Conservation (phyloP, 1,140 invertebrate genomes). For the Danaus melanippus region DNA sequence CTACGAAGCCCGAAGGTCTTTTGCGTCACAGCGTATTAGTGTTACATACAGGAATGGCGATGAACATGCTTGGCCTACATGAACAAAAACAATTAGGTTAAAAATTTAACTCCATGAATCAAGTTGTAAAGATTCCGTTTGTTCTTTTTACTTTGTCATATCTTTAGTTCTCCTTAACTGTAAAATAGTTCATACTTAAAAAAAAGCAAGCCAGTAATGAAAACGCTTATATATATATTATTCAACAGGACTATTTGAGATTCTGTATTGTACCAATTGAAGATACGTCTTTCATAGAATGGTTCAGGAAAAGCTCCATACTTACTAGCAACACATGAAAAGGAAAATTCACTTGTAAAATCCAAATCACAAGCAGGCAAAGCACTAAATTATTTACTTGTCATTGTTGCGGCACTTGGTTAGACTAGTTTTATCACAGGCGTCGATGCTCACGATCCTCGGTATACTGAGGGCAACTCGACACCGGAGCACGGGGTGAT, state of each 20-base stretch:
- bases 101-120: not conserved
- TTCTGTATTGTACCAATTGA: too few species aligned
- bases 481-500: slow-evolving; percentile 42
- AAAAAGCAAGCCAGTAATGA: too few species aligned
- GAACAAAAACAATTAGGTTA: too few species aligned
- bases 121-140: not conserved
- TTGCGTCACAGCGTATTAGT: slow-evolving; percentile 8
- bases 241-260: too few species aligned
- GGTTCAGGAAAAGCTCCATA: slow-evolving; percentile 29
- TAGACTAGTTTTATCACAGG: slow-evolving; percentile 46
- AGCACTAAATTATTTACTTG: slow-evolving; percentile 52
- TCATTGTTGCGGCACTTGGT: slow-evolving; percentile 40
- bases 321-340: slow-evolving; percentile 55
- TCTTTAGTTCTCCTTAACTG: too few species aligned
- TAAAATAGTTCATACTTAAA: too few species aligned
- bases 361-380: slow-evolving; percentile 48
- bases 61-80: too few species aligned
- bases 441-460: slow-evolving; percentile 17
- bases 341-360: slow-evolving; percentile 37
- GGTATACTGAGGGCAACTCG: slow-evolving; percentile 56
- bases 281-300: too few species aligned
- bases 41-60: slow-evolving; percentile 2
- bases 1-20: slow-evolving; percentile 1
- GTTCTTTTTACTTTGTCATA: slow-evolving; percentile 1
- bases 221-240: too few species aligned